A percentile compares a stretch with the other conserved stretches of the same genome.
phyloP scores from a whole-genome alignment of 2,113 vertebrate genomes.

The Campylorhamphus procurvoides region DNA sequence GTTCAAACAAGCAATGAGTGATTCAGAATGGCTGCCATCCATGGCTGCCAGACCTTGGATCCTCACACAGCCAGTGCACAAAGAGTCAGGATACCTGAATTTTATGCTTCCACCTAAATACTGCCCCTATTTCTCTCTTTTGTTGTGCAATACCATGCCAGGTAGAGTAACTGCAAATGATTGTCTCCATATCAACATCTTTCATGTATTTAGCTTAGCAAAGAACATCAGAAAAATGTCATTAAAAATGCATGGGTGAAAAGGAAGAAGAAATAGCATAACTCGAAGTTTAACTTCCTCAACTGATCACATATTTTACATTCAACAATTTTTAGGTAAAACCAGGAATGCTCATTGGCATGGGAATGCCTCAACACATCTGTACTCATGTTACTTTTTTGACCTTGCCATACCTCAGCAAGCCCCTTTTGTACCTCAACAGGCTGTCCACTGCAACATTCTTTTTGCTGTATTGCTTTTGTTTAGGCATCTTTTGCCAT shows the following conservation, averaged over 20 bases:
- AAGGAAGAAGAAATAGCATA: neutral
- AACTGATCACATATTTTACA: neutral
- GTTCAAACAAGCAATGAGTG: conserved; percentile 8
- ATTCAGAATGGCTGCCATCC: neutral
- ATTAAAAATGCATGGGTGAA: neutral
- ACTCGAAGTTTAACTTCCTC: neutral
- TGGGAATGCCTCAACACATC: neutral
- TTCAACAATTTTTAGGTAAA: neutral
- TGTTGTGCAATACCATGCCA: neutral
- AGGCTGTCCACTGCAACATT: neutral
- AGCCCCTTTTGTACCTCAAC: neutral
- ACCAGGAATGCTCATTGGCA: neutral
- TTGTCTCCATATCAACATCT: neutral
- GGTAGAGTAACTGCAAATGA: neutral
- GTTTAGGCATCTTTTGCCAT: neutral
- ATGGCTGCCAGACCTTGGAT: conserved; percentile 1
- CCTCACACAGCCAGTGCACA: neutral
- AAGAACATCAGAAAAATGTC: neutral
- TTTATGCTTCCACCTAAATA: neutral
- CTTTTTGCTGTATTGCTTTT: neutral
- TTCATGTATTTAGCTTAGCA: neutral
- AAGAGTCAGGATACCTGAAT: neutral
- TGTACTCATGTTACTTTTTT: neutral
- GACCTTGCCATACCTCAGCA: neutral
- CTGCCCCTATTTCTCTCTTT: neutral